phyloP scores from a whole-genome alignment of 2,113 vertebrate genomes.

The Lathamus discolor region DNA sequence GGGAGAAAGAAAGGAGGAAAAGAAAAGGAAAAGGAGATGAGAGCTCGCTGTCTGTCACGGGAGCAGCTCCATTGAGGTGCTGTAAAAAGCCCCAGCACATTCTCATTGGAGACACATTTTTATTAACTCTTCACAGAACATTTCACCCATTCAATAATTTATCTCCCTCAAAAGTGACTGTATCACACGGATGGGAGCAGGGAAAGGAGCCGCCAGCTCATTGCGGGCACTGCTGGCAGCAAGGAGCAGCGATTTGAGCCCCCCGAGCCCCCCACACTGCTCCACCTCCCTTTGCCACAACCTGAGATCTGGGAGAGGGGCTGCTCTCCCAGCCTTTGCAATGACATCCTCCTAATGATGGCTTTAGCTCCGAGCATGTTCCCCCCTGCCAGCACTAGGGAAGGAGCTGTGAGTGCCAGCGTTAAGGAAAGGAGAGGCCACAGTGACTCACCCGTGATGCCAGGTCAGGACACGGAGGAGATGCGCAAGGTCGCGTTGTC shows the following conservation, averaged over 20 bases:
- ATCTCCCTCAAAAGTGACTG: not conserved
- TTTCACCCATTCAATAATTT: conserved; percentile 43
- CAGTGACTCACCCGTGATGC: not conserved
- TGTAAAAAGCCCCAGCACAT: not conserved
- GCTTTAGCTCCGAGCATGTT: not conserved
- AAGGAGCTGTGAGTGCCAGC: not conserved
- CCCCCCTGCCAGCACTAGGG: not conserved
- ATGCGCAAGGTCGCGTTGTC: rapidly evolving
- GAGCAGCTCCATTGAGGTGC: not conserved
- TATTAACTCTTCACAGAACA: conserved; percentile 6
- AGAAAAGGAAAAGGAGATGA: not conserved
- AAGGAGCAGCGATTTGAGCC: not conserved
- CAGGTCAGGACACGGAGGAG: not conserved
- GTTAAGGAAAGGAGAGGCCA: not conserved
- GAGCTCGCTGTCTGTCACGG: not conserved
- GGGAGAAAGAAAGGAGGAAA: not conserved
- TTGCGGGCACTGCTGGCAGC: rapidly evolving
- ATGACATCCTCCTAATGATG: not conserved
- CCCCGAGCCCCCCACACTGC: rapidly evolving
- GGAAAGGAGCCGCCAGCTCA: not conserved
- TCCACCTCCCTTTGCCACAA: rapidly evolving
- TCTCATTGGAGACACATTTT: not conserved
- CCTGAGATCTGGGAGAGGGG: not conserved
- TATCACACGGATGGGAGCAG: not conserved
- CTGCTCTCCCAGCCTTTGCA: not conserved